These are phyloP conservation scores for Amblyraja radiata DNA, from an alignment of 2,797 vertebrate genomes.

Conservation along the genomic window DNA sequence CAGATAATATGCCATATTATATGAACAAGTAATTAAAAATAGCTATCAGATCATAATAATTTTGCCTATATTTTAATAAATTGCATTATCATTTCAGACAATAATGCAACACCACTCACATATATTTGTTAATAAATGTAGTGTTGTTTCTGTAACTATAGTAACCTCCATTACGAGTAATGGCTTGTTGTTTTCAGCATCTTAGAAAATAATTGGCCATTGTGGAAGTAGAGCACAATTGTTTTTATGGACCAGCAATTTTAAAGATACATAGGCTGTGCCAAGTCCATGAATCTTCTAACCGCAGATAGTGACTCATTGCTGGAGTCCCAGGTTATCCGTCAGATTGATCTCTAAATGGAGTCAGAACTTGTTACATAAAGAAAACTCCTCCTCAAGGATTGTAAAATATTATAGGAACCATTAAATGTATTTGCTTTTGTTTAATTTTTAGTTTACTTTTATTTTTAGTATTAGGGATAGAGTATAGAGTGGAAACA, in stretches of 20 bases:
- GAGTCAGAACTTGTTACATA: not conserved
- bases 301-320: not conserved
- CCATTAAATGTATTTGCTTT: not conserved
- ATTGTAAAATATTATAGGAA: not conserved
- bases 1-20: not conserved
- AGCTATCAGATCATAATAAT: not conserved
- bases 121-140: not conserved
- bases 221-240: not conserved
- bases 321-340: not conserved
- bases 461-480: too few species aligned
- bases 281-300: not conserved
- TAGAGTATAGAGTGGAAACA: too few species aligned
- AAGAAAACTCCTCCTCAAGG: not conserved
- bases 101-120: not conserved
- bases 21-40: not conserved
- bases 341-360: not conserved
- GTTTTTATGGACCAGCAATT: not conserved
- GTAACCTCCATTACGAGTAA: not conserved
- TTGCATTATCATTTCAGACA: not conserved
- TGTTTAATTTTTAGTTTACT: too few species aligned
- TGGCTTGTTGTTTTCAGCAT: not conserved
- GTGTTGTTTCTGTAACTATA: not conserved
- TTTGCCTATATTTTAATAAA: too few species aligned
- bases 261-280: not conserved
- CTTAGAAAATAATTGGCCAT: not conserved